Evolutionary conservation across 1,140 invertebrate species (phyloP), one percentile per base, ranked within the genome.

Genomic region (Rhysida immarginata): DNA sequence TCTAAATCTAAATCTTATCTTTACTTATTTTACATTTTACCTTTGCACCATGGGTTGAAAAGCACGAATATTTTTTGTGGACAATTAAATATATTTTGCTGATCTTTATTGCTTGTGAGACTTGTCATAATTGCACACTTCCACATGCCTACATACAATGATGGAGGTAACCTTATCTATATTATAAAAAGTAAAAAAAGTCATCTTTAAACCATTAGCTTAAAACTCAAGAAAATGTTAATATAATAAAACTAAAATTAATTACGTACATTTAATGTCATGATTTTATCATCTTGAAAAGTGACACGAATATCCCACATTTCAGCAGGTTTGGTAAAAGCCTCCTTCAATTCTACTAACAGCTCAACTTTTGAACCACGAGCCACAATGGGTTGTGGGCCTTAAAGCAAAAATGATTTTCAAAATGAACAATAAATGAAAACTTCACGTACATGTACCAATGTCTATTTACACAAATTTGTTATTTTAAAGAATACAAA

Each of bases 1-100:
- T n/a, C n/a, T n/a, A n/a, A n/a, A n/a, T n/a, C n/a, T n/a, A n/a
- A n/a, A n/a, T n/a, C n/a, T n/a, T n/a, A n/a, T n/a, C n/a, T n/a
- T n/a, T n/a, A n/a, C n/a, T n/a, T n/a, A n/a, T n/a, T n/a, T n/a
- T 59, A 26, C 58, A 59, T 61, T 66, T 67, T 70, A 87, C 86
- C 80, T 75, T 79, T 76, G 59, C 78, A 74, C 85, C 85, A 88
- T 1, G 86, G 84, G 69, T 89, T 89, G 67, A 87, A 88, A 2
- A 88, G 71, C n/a, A 89, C 70, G 66, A 84, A 89, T 43, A 88
- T 66, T 20, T 76, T 77, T 57, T 79, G 75, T 26, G 78, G 71
- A 48, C 74, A 75, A 57, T 75, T 49, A 58, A 49, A 61, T 11
- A 61, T 29, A 18, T 61, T 58, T 43, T 58, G 55, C 1, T 48